phyloP scores from a whole-genome alignment of 2,888 invertebrate genomes.

The Bruchidius siliquastri region DNA sequence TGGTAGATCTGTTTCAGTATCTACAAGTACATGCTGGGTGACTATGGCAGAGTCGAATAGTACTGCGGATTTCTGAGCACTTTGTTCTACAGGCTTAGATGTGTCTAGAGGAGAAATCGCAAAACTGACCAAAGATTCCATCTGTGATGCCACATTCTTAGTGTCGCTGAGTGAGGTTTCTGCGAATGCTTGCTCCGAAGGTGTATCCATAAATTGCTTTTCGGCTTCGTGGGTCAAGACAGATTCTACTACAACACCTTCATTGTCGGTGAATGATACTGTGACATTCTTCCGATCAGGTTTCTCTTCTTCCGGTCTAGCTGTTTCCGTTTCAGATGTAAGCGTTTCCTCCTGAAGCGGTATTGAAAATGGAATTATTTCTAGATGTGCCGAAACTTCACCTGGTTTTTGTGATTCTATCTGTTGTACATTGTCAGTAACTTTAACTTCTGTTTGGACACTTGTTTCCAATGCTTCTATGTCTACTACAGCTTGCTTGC shows the following conservation, averaged over 20 bases:
- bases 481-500: slow-evolving; percentile 39
- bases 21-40: slow-evolving; percentile 43
- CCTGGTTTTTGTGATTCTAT: slow-evolving; percentile 39
- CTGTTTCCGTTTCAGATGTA: slow-evolving; percentile 46
- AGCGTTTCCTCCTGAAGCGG: slow-evolving; percentile 48
- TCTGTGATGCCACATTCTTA: slow-evolving; percentile 39
- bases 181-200: slow-evolving; percentile 15
- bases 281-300: slow-evolving; percentile 44
- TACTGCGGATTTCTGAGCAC: slow-evolving; percentile 31
- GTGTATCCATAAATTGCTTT: slow-evolving; percentile 38
- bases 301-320: slow-evolving; percentile 31
- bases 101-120: slow-evolving; percentile 19
- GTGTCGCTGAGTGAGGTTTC: slow-evolving; percentile 31
- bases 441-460: slow-evolving; percentile 48
- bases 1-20: slow-evolving; percentile 44
- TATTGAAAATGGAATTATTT: slow-evolving; percentile 42
- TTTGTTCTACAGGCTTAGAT: slow-evolving; percentile 12
- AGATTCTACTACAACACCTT: slow-evolving; percentile 48
- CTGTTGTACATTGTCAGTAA: slow-evolving; percentile 43
- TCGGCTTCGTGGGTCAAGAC: slow-evolving; percentile 49
- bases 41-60: slow-evolving; percentile 39
- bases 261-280: slow-evolving; percentile 45
- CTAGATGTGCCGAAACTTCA: slow-evolving; percentile 39
- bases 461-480: slow-evolving; percentile 48
- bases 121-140: slow-evolving; percentile 24